Percentiles rank a stretch among this genome's conserved stretches.
phyloP scores from a whole-genome alignment of 2,797 vertebrate genomes.

The Oryzias dopingdopingensis region DNA sequence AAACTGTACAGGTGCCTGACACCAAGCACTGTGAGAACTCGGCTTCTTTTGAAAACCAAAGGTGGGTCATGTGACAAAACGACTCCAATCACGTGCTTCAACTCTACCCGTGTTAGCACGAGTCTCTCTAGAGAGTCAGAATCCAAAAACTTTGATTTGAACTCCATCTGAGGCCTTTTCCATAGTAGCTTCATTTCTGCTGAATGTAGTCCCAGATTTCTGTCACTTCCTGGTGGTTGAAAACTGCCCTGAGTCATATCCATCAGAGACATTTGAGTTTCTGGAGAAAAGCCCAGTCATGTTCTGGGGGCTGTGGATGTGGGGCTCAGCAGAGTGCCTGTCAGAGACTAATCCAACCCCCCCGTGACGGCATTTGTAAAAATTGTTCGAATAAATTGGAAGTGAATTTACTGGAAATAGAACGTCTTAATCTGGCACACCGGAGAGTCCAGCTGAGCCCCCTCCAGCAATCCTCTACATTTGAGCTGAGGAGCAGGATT shows the following conservation, averaged over 20 bases:
- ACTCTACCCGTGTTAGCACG: too few relatives aligned
- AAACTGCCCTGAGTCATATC: constrained; percentile 45
- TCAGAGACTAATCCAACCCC: constrained; percentile 57
- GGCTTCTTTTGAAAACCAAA: too few relatives aligned
- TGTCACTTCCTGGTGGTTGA: constrained; percentile 29
- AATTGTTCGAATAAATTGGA: constrained; percentile 63
- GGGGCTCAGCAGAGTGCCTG: constrained; percentile 47
- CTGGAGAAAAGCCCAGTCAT: constrained; percentile 32
- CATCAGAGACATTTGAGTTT: constrained; percentile 30
- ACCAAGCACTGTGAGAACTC: too few relatives aligned
- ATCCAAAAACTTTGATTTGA: too few relatives aligned
- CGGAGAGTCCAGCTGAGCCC: constrained; percentile 43
- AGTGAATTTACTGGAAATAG: constrained; percentile 70
- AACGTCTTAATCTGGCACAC: constrained; percentile 55
- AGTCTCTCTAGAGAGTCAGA: too few relatives aligned
- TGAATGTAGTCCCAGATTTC: too few relatives aligned
- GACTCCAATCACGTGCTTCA: too few relatives aligned
- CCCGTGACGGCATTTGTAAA: constrained; percentile 50
- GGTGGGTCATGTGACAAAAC: too few relatives aligned
- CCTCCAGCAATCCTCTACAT: constrained; percentile 39
- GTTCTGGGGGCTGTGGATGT: constrained; percentile 15
- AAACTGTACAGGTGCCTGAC: too few relatives aligned
- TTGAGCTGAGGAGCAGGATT: constrained; percentile 48
- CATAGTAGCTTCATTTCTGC: too few relatives aligned
- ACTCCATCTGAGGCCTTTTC: too few relatives aligned